Percentiles rank a stretch among this genome's conserved stretches.
Conservation (phyloP, 1,140 invertebrate species). For the Riptortus pedestris region DNA sequence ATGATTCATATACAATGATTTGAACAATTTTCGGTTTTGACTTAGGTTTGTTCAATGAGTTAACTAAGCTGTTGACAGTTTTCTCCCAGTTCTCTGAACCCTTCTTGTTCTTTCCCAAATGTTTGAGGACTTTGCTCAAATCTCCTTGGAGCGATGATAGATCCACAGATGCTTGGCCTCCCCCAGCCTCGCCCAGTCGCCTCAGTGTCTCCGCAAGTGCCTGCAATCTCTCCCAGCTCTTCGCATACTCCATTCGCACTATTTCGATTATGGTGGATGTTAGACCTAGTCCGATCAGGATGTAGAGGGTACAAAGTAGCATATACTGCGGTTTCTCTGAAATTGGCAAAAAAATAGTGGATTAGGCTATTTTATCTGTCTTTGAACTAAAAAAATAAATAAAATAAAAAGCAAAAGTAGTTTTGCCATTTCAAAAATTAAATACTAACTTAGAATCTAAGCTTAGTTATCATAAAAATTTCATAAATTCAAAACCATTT, state of each 20-base stretch:
- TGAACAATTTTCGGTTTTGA: slow-evolving; percentile 48
- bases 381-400: too few relatives aligned
- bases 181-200: slow-evolving; percentile 59
- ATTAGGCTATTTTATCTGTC: neutral
- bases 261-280: slow-evolving; percentile 91
- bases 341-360: slow-evolving; percentile 29
- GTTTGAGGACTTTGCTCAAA: slow-evolving; percentile 42
- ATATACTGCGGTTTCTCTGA: slow-evolving; percentile 76
- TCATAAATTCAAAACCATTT: too few relatives aligned
- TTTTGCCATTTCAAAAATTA: too few relatives aligned
- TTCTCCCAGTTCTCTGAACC: slow-evolving; percentile 23
- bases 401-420: too few relatives aligned
- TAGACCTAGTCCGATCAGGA: slow-evolving; percentile 82
- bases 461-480: too few relatives aligned
- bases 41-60: slow-evolving; percentile 14
- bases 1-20: slow-evolving; percentile 74
- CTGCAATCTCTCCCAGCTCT: slow-evolving; percentile 70
- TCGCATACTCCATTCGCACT: slow-evolving; percentile 70
- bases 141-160: slow-evolving; percentile 55
- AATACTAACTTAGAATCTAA: too few relatives aligned
- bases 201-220: slow-evolving; percentile 66
- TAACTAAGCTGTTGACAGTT: slow-evolving; percentile 21
- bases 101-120: slow-evolving; percentile 26
- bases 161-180: slow-evolving; percentile 50
- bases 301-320: slow-evolving; percentile 81